phyloP scores from a whole-genome alignment of 2,888 invertebrate genomes.

The Drosophila cognata region DNA sequence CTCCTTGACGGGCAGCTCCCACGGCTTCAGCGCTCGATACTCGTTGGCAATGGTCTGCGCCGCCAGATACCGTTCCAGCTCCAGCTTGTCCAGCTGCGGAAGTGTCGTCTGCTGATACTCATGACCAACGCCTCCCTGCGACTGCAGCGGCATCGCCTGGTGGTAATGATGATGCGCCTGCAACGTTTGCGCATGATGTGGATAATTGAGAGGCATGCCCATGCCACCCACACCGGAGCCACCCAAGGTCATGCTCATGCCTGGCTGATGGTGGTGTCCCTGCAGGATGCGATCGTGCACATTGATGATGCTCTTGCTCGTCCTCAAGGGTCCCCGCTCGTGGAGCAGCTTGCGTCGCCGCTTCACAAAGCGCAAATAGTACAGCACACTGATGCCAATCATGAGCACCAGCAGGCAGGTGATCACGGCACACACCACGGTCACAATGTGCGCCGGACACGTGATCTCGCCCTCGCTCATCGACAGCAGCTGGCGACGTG shows the following conservation, averaged over 20 bases:
- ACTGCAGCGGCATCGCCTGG: slow-evolving; percentile 75
- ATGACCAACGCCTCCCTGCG: slow-evolving; percentile 46
- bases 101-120: slow-evolving; percentile 80
- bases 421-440: slow-evolving; percentile 85
- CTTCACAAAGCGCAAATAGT: slow-evolving; percentile 84
- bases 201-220: slow-evolving; percentile 74
- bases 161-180: slow-evolving; percentile 81
- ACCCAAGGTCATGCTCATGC: slow-evolving; percentile 70
- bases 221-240: slow-evolving; percentile 35
- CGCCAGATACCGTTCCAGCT: slow-evolving; percentile 85
- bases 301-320: slow-evolving; percentile 84
- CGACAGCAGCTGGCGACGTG: slow-evolving; percentile 78
- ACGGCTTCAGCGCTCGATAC: slow-evolving; percentile 84
- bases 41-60: slow-evolving; percentile 85
- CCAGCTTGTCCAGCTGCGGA: slow-evolving; percentile 84
- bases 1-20: slow-evolving; percentile 85
- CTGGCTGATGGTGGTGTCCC: slow-evolving; percentile 81
- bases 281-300: slow-evolving; percentile 85
- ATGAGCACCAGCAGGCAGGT: slow-evolving; percentile 83
- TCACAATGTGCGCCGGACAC: slow-evolving; percentile 85
- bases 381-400: slow-evolving; percentile 84
- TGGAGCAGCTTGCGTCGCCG: slow-evolving; percentile 83
- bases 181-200: slow-evolving; percentile 78
- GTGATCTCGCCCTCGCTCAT: slow-evolving; percentile 85
- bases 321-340: slow-evolving; percentile 81